These are phyloP conservation scores for Drosophila melanogaster DNA, from an alignment of 1,140 invertebrate species.

Conservation along the genomic window Release_6_plus_ISO1_MT NT_033777.3:18068001-18068500, in stretches of 20 bases:
- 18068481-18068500: constrained; percentile 40
- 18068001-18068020: too few species aligned
- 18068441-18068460: constrained; percentile 4
- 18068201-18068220: constrained; percentile 17
- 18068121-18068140: too few species aligned
- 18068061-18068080: too few species aligned
- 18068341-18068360: constrained; percentile 27
- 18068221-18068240: constrained; percentile 12
- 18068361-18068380: constrained; percentile 70
- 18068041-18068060: too few species aligned
- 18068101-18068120: too few species aligned
- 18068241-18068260: constrained; percentile 50
- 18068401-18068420: constrained; percentile 65
- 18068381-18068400: constrained; percentile 65
- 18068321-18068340: not conserved
- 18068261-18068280: constrained; percentile 48
- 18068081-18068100: too few species aligned
- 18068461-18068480: constrained; percentile 12
- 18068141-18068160: too few species aligned
- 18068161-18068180: too few species aligned
- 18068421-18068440: not conserved
- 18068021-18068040: too few species aligned
- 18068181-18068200: constrained; percentile 18
- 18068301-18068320: constrained; percentile 27
- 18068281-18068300: constrained; percentile 41